Evolutionary conservation across 2,113 vertebrate species (phyloP).

Genomic region (Dunckerocampus dactyliophorus): DNA sequence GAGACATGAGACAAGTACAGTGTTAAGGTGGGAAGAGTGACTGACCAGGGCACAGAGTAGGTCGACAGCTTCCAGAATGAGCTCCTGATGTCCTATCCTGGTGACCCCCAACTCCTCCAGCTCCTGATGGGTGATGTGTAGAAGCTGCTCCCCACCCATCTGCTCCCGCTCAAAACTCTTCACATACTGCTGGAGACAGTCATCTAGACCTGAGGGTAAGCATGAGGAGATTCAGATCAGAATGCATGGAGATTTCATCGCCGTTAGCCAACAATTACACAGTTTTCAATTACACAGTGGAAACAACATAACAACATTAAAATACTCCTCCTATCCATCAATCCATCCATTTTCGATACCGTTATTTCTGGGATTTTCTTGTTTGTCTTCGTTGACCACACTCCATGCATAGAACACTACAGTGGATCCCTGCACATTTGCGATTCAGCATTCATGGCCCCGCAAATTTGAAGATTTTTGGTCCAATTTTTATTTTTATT

Average conservation of each 20-base stretch:
- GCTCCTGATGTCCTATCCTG: conserved; percentile 85
- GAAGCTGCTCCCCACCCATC: conserved; percentile 84
- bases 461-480: too few species aligned
- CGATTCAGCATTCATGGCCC: too few species aligned
- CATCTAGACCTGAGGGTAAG: conserved; percentile 78
- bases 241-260: conserved; percentile 3
- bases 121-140: conserved; percentile 88
- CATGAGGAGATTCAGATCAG: conserved; percentile 24
- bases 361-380: too few species aligned
- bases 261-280: too few species aligned
- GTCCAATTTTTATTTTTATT: too few species aligned
- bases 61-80: conserved; percentile 86
- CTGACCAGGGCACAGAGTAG: conserved; percentile 85
- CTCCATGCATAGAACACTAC: too few species aligned
- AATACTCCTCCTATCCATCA: too few species aligned
- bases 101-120: conserved; percentile 87
- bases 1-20: neutral
- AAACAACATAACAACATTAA: too few species aligned
- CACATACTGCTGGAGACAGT: conserved; percentile 88
- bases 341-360: too few species aligned
- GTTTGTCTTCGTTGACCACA: too few species aligned
- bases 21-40: conserved; percentile 6
- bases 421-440: too few species aligned
- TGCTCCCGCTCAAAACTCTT: conserved; percentile 88
- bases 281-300: too few species aligned